Base-by-base conservation (phyloP, 2,888 invertebrate species). In the Gisinianus flammeolus region DNA sequence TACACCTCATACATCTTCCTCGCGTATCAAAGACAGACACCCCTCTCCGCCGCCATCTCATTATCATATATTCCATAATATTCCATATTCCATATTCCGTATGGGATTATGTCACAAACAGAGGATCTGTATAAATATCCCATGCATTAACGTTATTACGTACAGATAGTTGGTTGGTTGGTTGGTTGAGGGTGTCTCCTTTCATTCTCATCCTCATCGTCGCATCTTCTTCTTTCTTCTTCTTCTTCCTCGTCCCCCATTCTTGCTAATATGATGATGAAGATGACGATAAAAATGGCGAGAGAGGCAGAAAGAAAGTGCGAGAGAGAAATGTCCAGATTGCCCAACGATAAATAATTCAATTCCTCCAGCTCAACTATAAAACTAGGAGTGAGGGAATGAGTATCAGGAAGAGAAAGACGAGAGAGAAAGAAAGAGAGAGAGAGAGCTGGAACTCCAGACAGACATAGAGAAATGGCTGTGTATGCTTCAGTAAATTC, bases 271-370 rank as follows among this genome's bases (percentile, higher is more conserved):
- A 26, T 12, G 73, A 73, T 73, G 73, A 62, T 62, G 64, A 73
- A 58, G 73, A 62, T 35, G 62, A 26, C 35, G 73, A 62, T 62
- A 73, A 73, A 73, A 73, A 73, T 73, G 64, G 73, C 33, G 73
- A 73, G 73, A 35, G 26, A 62, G 35, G 31, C 19, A 30, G 64
- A 68, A 68, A 68, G 68, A 35, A 35, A 68, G 30, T 30, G 56
- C 28, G 56, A 62, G 52, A 19, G 52, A 24, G 64, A 64, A 73
- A 73, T 62, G 73, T 73, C 73, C 73, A 62, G 73, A 73, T 73
- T 73, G 73, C 73, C 73, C 73, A 33, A 33, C 33, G 62, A 73
- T 73, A 73, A 73, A 73, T 73, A 73, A 73, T 73, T 73, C 73
- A 73, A 62, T 73, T 73, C 24, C 5, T 54, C 26, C 8, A 2